Conservation (phyloP, 2,113 vertebrate species). For the Pelusios castaneus region DNA sequence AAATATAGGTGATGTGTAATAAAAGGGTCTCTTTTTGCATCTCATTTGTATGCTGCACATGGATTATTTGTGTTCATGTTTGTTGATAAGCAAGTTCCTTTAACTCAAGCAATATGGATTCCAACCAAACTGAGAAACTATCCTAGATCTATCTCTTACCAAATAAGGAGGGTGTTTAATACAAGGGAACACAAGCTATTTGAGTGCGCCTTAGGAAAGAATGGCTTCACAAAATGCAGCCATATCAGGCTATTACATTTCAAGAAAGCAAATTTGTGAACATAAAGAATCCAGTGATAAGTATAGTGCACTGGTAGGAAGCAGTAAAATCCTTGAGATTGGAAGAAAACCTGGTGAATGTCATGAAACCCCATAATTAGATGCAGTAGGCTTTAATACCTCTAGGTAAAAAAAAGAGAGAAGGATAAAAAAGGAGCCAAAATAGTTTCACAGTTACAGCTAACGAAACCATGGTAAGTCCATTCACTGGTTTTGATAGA, state of each 20-base stretch:
- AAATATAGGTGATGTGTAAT: not conserved
- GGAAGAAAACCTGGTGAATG: not conserved
- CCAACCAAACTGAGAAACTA: not conserved
- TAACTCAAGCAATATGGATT: not conserved
- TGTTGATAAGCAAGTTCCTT: not conserved
- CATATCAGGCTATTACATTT: not conserved
- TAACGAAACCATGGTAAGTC: not conserved
- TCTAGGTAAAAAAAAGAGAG: not conserved
- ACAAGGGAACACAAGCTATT: not conserved
- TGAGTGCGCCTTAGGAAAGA: not conserved
- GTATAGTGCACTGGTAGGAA: not conserved
- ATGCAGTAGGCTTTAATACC: not conserved
- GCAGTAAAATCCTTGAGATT: not conserved
- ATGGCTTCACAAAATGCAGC: not conserved
- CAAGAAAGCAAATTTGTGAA: not conserved
- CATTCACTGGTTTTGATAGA: not conserved
- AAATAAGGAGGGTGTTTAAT: not conserved
- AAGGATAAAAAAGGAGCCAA: not conserved
- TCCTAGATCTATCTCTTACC: not conserved
- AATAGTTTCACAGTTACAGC: not conserved
- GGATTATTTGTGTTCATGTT: not conserved
- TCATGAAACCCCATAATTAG: not conserved
- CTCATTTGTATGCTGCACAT: not conserved
- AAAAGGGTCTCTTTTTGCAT: not conserved
- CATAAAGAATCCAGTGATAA: not conserved